Conservation (phyloP, 2,113 vertebrate genomes). For the Collichthys lucidus region DNA sequence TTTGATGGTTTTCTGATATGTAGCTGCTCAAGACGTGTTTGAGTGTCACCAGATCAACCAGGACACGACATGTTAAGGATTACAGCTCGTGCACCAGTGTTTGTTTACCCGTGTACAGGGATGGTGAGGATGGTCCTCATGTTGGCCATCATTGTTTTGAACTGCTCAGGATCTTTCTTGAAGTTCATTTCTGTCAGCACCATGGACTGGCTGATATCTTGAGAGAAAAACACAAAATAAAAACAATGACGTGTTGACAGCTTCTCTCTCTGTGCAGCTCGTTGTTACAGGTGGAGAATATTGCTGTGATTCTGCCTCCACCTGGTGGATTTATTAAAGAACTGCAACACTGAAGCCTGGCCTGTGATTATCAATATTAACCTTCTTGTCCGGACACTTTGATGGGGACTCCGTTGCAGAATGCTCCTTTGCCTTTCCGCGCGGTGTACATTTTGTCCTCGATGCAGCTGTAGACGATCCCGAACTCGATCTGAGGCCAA, state of each 20-base stretch:
- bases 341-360: slow-evolving; percentile 21
- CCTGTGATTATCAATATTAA: slow-evolving; percentile 33
- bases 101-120: slow-evolving; percentile 92
- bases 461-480: slow-evolving; percentile 94
- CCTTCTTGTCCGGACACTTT: slow-evolving; percentile 91
- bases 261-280: background rate
- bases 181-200: slow-evolving; percentile 92
- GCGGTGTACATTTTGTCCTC: slow-evolving; percentile 97
- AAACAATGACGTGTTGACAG: background rate
- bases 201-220: slow-evolving; percentile 92
- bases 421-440: slow-evolving; percentile 91
- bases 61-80: too few relatives aligned
- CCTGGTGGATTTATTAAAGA: slow-evolving; percentile 48
- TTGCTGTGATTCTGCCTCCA: slow-evolving; percentile 31
- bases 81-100: background rate
- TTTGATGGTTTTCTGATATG: background rate
- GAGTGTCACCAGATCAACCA: background rate
- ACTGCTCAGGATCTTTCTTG: slow-evolving; percentile 85
- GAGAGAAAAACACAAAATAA: slow-evolving; percentile 1
- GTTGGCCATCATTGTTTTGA: slow-evolving; percentile 89
- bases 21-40: background rate
- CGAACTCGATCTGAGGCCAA: slow-evolving; percentile 90
- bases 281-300: background rate
- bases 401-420: slow-evolving; percentile 92
- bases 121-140: slow-evolving; percentile 90